Evolutionary conservation across 2,888 invertebrate genomes (phyloP).

Genomic region (Chrysomela aeneicollis): DNA sequence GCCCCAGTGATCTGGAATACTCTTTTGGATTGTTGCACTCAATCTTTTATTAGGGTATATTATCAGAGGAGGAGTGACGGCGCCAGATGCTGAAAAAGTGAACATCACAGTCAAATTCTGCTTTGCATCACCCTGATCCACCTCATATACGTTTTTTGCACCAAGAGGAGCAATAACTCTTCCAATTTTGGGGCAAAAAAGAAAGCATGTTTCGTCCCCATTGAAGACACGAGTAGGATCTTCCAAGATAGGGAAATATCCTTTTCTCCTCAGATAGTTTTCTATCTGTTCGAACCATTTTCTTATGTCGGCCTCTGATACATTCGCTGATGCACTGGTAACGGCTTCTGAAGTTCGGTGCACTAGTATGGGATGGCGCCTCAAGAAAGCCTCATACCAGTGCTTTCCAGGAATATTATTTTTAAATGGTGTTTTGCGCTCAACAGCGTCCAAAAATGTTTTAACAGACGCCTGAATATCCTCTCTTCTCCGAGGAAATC

Average conservation of each 20-base stretch:
- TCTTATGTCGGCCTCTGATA: conserved; percentile 44
- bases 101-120: conserved; percentile 37
- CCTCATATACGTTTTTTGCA: conserved; percentile 34
- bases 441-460: conserved; percentile 21
- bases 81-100: conserved; percentile 30
- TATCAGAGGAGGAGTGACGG: conserved; percentile 26
- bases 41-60: conserved; percentile 30
- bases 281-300: conserved; percentile 41
- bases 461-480: background rate
- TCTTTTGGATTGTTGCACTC: conserved; percentile 5
- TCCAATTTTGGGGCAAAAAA: conserved; percentile 31
- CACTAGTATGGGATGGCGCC: conserved; percentile 40
- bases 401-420: conserved; percentile 23
- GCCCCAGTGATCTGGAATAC: conserved; percentile 30
- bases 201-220: conserved; percentile 38
- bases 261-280: conserved; percentile 18
- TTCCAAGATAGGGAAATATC: conserved; percentile 22
- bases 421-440: conserved; percentile 17
- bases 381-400: conserved; percentile 39
- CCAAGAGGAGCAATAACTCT: conserved; percentile 36
- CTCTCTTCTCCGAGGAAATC: conserved; percentile 20
- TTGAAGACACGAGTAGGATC: conserved; percentile 43
- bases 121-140: conserved; percentile 29
- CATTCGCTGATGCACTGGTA: conserved; percentile 26
- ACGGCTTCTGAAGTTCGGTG: conserved; percentile 40